Percentiles rank a stretch among this genome's conserved stretches.
phyloP scores from a whole-genome alignment of 2,113 vertebrate genomes.

The Anolis sagrei region DNA sequence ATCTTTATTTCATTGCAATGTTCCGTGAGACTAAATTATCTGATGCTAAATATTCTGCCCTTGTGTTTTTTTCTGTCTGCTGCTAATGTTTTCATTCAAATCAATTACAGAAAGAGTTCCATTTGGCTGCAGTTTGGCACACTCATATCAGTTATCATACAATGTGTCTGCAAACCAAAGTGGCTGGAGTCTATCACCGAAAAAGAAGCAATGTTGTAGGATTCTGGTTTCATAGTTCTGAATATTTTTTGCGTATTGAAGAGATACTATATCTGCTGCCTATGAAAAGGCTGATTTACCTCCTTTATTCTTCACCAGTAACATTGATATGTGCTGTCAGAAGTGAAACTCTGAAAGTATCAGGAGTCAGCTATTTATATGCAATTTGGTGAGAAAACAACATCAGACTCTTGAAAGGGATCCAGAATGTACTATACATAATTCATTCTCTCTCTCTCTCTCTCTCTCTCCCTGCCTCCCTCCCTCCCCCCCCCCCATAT shows the following conservation, averaged over 20 bases:
- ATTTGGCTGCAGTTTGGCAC: conserved; percentile 6
- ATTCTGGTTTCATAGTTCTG: not conserved
- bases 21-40: not conserved
- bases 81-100: not conserved
- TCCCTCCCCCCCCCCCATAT: too few species aligned
- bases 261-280: not conserved
- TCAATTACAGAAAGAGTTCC: not conserved
- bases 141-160: not conserved
- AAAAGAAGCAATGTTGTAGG: not conserved
- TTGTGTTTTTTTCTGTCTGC: not conserved
- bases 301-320: not conserved
- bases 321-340: not conserved
- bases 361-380: not conserved
- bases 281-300: conserved; percentile 19
- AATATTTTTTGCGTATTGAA: conserved; percentile 19
- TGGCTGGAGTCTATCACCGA: conserved; percentile 15
- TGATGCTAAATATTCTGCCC: not conserved
- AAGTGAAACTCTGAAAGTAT: conserved; percentile 21
- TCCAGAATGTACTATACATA: not conserved
- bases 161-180: not conserved
- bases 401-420: not conserved
- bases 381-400: fast-evolving
- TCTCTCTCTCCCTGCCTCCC: too few species aligned
- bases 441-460: too few species aligned
- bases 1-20: not conserved